A percentile compares a stretch with the other conserved stretches of the same genome.
Evolutionary conservation across 2,888 invertebrate genomes (phyloP).

Genomic region (Perizoma flavofasciatum): DNA sequence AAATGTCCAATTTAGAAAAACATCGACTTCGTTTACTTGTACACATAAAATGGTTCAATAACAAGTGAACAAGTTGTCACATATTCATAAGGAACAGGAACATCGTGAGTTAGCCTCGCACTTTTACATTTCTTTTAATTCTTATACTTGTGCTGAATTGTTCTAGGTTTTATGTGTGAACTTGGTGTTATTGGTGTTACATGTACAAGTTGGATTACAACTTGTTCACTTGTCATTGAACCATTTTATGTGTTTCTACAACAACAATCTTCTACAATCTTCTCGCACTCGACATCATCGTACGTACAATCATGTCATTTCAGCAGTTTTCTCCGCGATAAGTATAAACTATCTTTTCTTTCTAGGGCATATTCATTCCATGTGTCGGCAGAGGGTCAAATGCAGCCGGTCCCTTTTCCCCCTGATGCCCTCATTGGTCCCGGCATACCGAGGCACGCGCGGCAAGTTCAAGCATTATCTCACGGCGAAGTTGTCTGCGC

Average conservation of each 20-base stretch:
- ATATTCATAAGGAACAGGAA: too few relatives aligned
- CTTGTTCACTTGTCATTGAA: too few relatives aligned
- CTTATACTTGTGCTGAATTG: too few relatives aligned
- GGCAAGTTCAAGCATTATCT: conserved; percentile 95
- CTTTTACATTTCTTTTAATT: too few relatives aligned
- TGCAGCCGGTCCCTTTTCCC: conserved; percentile 97
- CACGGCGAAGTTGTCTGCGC: conserved; percentile 99
- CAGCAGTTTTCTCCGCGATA: background rate
- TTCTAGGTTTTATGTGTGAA: too few relatives aligned
- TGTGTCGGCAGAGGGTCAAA: conserved; percentile 94
- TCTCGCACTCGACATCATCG: too few relatives aligned
- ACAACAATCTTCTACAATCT: too few relatives aligned
- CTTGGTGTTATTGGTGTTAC: conserved; percentile 5
- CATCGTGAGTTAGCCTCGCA: too few relatives aligned
- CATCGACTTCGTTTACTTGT: conserved; percentile 3
- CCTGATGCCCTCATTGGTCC: conserved; percentile 96
- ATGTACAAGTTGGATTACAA: conserved; percentile 5
- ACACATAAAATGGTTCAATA: background rate
- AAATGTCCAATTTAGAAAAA: conserved; percentile 10
- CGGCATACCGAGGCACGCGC: conserved; percentile 96
- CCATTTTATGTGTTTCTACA: too few relatives aligned
- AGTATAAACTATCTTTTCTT: conserved; percentile 14
- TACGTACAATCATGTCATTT: background rate
- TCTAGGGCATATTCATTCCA: conserved; percentile 96
- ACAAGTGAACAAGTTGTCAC: background rate